These are phyloP conservation scores for Rafetus swinhoei DNA, from an alignment of 2,113 vertebrate species.

Conservation along the genomic window DNA sequence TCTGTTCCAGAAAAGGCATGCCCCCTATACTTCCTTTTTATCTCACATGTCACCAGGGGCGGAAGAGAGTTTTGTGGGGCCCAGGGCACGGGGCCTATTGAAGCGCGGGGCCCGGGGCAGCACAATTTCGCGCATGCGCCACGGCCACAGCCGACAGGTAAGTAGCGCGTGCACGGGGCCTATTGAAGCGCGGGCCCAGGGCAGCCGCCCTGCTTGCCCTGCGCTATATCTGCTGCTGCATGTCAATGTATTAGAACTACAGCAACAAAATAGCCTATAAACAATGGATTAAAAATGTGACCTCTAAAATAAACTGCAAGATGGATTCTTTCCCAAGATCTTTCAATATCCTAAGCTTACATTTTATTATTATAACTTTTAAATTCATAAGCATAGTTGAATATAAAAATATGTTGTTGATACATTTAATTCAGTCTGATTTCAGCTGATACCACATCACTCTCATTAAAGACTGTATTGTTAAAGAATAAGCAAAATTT, in stretches of 20 bases:
- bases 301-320: neutral
- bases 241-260: neutral
- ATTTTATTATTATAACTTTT: neutral
- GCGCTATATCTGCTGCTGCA: no score
- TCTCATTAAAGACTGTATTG: neutral
- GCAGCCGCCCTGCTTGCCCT: no score
- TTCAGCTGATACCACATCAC: neutral
- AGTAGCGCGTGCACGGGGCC: no score
- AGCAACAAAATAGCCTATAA: neutral
- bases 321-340: neutral
- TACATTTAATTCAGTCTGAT: neutral
- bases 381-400: neutral
- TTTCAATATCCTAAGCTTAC: neutral
- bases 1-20: neutral
- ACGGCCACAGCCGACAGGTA: no score
- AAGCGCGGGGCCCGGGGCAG: no score
- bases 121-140: no score
- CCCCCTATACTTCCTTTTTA: neutral
- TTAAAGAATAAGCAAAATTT: neutral
- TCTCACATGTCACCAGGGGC: neutral
- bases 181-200: no score
- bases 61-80: no score
- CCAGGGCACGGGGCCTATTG: no score
- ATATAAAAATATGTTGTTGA: neutral
- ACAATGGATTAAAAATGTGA: neutral